phyloP scores from a whole-genome alignment of 2,888 invertebrate genomes.

The Minunthozetes semirufus region DNA sequence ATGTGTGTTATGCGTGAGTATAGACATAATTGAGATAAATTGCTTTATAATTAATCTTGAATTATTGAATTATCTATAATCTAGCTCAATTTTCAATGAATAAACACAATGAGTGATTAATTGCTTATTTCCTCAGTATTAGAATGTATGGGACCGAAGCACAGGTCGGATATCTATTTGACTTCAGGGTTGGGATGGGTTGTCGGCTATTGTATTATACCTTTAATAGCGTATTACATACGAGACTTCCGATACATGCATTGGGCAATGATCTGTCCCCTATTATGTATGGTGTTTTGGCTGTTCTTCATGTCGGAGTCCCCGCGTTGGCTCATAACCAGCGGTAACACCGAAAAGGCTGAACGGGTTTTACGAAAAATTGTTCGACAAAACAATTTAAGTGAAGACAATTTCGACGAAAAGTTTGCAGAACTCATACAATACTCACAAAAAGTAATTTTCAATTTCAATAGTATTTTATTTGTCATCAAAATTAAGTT shows the following conservation, averaged over 20 bases:
- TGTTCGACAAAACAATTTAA: constrained; percentile 5
- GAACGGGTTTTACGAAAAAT: background rate
- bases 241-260: constrained; percentile 26
- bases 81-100: too few species aligned
- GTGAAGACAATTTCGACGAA: constrained; percentile 2
- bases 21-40: too few species aligned
- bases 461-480: too few species aligned
- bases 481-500: too few species aligned
- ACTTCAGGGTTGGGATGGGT: constrained; percentile 29
- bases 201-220: constrained; percentile 31
- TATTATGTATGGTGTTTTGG: constrained; percentile 13
- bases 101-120: too few species aligned
- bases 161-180: constrained; percentile 21
- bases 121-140: background rate
- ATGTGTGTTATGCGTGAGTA: background rate
- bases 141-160: constrained; percentile 11
- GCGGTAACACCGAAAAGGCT: constrained; percentile 12
- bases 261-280: background rate
- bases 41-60: background rate
- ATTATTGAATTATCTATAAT: constrained; percentile 6
- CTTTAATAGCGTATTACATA: constrained; percentile 20
- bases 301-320: constrained; percentile 30
- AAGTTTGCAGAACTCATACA: constrained; percentile 7
- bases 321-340: constrained; percentile 34
- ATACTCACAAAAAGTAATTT: too few species aligned